Evolutionary conservation across 2,888 invertebrate genomes (phyloP).

Genomic region (Teinopalpus imperialis): DNA sequence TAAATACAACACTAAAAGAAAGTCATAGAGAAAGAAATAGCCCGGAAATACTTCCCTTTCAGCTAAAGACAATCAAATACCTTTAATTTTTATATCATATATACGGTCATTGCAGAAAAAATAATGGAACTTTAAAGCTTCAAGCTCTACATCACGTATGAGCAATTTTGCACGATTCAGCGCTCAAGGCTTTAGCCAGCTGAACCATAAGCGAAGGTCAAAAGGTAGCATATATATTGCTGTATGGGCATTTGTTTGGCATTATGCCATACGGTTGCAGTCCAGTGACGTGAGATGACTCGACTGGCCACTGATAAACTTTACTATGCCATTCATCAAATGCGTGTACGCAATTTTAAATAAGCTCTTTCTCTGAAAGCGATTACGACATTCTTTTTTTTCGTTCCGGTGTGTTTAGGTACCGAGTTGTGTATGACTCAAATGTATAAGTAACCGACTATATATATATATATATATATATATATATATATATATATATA

Average conservation of each 20-base stretch:
- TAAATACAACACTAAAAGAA: no score
- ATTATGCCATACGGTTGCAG: conserved; percentile 11
- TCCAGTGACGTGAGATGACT: conserved; percentile 19
- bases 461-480: no score
- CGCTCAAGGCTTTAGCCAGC: conserved; percentile 3
- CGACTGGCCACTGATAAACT: conserved; percentile 10
- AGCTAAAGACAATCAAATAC: no score
- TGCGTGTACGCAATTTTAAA: conserved; percentile 17
- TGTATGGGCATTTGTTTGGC: neutral
- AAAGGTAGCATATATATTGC: neutral
- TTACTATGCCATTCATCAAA: conserved; percentile 12
- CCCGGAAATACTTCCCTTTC: no score
- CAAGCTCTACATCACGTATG: conserved; percentile 1
- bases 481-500: no score
- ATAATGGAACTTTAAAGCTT: neutral
- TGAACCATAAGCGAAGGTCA: conserved; percentile 19
- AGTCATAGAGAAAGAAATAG: no score
- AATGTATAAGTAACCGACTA: no score
- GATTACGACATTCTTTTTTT: conserved; percentile 5
- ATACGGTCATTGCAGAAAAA: conserved; percentile 1
- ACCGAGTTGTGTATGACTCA: no score
- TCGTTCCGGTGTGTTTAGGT: no score
- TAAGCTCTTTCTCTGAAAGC: conserved; percentile 2
- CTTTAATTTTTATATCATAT: no score
- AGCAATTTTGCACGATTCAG: conserved; percentile 9